These are phyloP conservation scores for Myiothlypis chrysogaster DNA, from an alignment of 2,797 vertebrate genomes.

Conservation along the genomic window DNA sequence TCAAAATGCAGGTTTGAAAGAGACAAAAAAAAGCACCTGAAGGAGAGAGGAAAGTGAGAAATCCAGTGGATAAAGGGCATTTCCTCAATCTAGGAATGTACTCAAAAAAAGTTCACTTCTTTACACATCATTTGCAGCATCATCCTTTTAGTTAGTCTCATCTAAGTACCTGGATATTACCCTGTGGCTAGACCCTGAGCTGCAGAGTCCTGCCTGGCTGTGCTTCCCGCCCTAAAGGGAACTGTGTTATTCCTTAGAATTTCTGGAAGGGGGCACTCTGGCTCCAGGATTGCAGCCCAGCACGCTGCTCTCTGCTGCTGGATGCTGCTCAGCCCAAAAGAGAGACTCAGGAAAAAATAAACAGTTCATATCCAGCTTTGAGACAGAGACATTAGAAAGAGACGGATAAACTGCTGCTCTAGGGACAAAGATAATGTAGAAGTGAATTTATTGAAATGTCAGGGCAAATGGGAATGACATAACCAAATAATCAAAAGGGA, in stretches of 20 bases:
- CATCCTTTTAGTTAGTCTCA: background rate
- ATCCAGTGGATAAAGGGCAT: background rate
- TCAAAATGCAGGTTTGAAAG: background rate
- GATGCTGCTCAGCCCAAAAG: slow-evolving; percentile 33
- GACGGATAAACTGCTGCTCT: slow-evolving; percentile 61
- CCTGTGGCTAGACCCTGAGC: too few relatives aligned
- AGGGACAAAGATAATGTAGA: slow-evolving; percentile 59
- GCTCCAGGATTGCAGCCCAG: slow-evolving; percentile 23
- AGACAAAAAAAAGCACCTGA: background rate
- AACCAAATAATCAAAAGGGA: slow-evolving; percentile 25
- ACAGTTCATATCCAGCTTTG: slow-evolving; percentile 55
- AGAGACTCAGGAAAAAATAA: slow-evolving; percentile 68
- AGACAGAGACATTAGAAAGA: slow-evolving; percentile 30
- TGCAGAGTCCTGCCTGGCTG: background rate
- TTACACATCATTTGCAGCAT: background rate
- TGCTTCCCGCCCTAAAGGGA: rapidly evolving
- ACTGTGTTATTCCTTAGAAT: background rate
- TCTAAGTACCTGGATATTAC: background rate
- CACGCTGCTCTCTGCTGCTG: background rate
- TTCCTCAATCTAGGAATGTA: background rate
- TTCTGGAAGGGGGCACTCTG: slow-evolving; percentile 66
- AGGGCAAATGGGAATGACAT: slow-evolving; percentile 38
- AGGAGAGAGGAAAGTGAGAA: background rate
- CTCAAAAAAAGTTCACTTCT: background rate
- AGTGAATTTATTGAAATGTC: slow-evolving; percentile 48